Conservation (phyloP, 2,113 vertebrate genomes). For the Datnioides undecimradiatus region DNA sequence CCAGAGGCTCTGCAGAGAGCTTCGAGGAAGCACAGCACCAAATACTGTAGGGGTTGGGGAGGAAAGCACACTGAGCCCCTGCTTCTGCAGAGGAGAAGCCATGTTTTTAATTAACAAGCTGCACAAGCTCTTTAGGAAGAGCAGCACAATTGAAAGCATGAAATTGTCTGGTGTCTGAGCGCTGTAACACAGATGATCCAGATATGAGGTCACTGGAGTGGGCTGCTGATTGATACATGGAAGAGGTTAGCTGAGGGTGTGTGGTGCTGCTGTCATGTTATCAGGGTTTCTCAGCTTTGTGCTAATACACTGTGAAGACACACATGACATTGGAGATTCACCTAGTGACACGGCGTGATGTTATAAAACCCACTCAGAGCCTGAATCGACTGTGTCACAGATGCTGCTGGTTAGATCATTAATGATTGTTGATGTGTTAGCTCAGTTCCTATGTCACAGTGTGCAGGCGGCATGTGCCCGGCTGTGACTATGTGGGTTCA, state of each 20-base stretch:
- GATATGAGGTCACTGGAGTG: conserved; percentile 60
- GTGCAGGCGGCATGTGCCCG: not conserved
- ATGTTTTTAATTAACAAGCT: conserved; percentile 64
- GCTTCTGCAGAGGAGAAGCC: conserved; percentile 37
- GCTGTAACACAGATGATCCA: conserved; percentile 45
- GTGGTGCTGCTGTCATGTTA: conserved; percentile 10
- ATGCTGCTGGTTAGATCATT: conserved; percentile 4
- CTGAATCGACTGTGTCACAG: not conserved
- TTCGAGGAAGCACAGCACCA: conserved; percentile 27
- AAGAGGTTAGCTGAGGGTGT: conserved; percentile 53
- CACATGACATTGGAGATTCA: not conserved
- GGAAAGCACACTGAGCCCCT: not conserved
- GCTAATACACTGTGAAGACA: too few species aligned
- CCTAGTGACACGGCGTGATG: not conserved
- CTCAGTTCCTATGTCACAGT: not conserved
- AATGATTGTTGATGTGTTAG: not conserved
- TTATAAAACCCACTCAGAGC: not conserved
- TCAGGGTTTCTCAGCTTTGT: conserved; percentile 21
- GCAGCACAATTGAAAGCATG: conserved; percentile 10
- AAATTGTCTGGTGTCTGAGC: conserved; percentile 31
- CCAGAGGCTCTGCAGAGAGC: conserved; percentile 56
- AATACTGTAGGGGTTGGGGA: conserved; percentile 10
- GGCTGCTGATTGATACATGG: conserved; percentile 50
- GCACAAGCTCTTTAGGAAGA: conserved; percentile 42
- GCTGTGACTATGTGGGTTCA: conserved; percentile 27